Conservation (phyloP, 2,797 vertebrate species). For the Apogon hyalosoma region DNA sequence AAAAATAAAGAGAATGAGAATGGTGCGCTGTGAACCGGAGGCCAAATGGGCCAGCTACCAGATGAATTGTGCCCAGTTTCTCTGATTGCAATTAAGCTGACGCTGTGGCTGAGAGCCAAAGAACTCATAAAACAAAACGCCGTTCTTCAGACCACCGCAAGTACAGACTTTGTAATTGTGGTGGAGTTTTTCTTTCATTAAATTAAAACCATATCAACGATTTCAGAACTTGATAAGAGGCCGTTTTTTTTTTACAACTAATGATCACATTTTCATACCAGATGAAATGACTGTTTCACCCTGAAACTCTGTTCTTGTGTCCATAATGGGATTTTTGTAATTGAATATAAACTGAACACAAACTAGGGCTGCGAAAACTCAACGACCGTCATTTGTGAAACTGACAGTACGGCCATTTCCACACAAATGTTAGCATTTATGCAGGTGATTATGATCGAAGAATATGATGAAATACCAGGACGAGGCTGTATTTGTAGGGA, state of each 20-base stretch:
- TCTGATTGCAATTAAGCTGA: slow-evolving; percentile 57
- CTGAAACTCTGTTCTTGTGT: background rate
- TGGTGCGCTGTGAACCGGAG: slow-evolving; percentile 20
- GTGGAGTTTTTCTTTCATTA: slow-evolving; percentile 28
- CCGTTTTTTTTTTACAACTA: slow-evolving; percentile 5
- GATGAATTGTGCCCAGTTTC: slow-evolving; percentile 49
- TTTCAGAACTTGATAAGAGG: slow-evolving; percentile 30
- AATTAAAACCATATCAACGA: slow-evolving; percentile 33
- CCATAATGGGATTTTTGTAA: background rate
- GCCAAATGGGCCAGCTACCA: slow-evolving; percentile 42
- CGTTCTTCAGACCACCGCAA: slow-evolving; percentile 57
- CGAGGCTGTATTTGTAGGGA: no score
- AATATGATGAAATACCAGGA: no score
- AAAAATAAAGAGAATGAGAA: slow-evolving; percentile 22
- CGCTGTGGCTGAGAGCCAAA: slow-evolving; percentile 42
- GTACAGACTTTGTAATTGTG: slow-evolving; percentile 65
- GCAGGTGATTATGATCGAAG: no score
- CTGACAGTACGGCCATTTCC: no score
- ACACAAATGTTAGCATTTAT: no score
- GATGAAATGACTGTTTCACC: slow-evolving; percentile 20
- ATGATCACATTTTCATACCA: slow-evolving; percentile 24
- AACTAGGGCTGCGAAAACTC: background rate
- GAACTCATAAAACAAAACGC: slow-evolving; percentile 37
- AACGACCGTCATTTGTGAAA: no score
- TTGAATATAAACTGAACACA: slow-evolving; percentile 11